Conservation (phyloP, 2,113 vertebrate genomes). For the Oryzias celebensis region DNA sequence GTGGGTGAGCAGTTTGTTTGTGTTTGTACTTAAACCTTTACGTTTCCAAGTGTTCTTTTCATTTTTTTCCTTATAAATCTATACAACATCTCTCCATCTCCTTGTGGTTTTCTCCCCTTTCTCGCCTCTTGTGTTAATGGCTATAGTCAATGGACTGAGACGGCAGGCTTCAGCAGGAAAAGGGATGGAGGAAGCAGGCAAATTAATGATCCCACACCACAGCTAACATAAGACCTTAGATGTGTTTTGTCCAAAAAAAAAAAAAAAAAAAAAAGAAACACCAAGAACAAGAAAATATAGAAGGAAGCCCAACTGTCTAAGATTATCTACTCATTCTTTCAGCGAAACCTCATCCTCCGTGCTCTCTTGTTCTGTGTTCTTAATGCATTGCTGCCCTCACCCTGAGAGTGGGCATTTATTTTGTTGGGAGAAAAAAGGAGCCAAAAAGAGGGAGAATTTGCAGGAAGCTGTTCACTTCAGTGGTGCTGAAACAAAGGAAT, state of each 20-base stretch:
- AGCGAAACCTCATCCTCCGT: slow-evolving; percentile 7
- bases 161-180: slow-evolving; percentile 42
- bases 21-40: not conserved
- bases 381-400: slow-evolving; percentile 40
- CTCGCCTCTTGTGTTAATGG: slow-evolving; percentile 40
- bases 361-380: slow-evolving; percentile 11
- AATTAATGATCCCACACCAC: slow-evolving; percentile 56
- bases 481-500: slow-evolving; percentile 47
- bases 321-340: slow-evolving; percentile 20
- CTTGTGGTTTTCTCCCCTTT: slow-evolving; percentile 17
- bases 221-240: slow-evolving; percentile 33
- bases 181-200: slow-evolving; percentile 30
- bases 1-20: not conserved
- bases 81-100: slow-evolving; percentile 10
- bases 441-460: slow-evolving; percentile 11
- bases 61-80: slow-evolving; percentile 31
- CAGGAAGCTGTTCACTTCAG: slow-evolving; percentile 37
- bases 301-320: slow-evolving; percentile 36
- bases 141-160: slow-evolving; percentile 52
- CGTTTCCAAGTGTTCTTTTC: slow-evolving; percentile 13
- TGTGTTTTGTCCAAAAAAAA: slow-evolving; percentile 17
- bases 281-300: not conserved
- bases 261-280: not conserved
- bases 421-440: slow-evolving; percentile 13
- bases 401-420: slow-evolving; percentile 39